Evolutionary conservation across 2,888 invertebrate species (phyloP).

Genomic region (Hermodice carunculata): DNA sequence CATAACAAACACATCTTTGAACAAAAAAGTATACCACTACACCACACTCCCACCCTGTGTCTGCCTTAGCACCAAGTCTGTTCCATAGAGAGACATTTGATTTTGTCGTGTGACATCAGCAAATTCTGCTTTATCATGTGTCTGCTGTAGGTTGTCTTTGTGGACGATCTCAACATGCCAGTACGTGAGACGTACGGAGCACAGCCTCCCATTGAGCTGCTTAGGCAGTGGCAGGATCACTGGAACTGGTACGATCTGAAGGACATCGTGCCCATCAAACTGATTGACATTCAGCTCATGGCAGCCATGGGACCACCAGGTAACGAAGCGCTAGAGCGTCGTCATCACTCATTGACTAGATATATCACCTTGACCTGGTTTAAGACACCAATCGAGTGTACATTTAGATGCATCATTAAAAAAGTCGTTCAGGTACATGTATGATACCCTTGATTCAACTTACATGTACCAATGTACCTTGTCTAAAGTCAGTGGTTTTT

Average conservation of each 20-base stretch:
- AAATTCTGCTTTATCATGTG: too few relatives aligned
- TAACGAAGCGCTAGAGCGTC: conserved; percentile 27
- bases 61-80: too few relatives aligned
- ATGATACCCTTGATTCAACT: too few relatives aligned
- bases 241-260: conserved; percentile 69
- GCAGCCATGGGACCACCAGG: conserved; percentile 73
- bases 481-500: too few relatives aligned
- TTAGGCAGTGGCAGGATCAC: conserved; percentile 72
- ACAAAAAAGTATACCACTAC: too few relatives aligned
- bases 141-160: conserved; percentile 82
- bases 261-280: conserved; percentile 66
- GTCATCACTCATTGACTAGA: not conserved
- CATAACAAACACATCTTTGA: too few relatives aligned
- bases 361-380: not conserved
- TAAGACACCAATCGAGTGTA: not conserved
- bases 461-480: too few relatives aligned
- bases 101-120: too few relatives aligned
- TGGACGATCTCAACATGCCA: conserved; percentile 98
- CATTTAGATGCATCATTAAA: not conserved
- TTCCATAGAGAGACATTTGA: too few relatives aligned
- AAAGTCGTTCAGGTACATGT: too few relatives aligned
- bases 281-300: conserved; percentile 68
- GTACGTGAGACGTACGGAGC: conserved; percentile 90
- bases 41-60: too few relatives aligned
- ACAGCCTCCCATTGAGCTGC: conserved; percentile 92